Conservation (phyloP, 2,888 invertebrate species). For the Aphidoletes aphidimyza region DNA sequence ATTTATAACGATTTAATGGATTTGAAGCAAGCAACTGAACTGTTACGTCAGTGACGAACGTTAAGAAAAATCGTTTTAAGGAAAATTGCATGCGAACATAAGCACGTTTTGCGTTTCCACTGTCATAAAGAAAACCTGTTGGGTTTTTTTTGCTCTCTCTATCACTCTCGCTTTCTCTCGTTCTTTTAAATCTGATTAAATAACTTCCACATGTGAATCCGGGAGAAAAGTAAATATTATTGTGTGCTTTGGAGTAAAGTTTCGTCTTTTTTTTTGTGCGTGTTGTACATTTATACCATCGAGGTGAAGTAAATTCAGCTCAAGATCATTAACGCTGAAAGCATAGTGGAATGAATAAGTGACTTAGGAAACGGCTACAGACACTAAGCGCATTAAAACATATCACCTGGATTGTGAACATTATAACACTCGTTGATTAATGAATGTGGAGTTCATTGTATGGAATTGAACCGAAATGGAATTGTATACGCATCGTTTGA, state of each 20-base stretch:
- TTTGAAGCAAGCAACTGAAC: background rate
- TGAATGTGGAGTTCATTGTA: background rate
- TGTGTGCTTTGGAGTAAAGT: background rate
- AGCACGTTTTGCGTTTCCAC: background rate
- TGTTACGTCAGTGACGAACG: background rate
- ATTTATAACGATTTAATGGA: conserved; percentile 46
- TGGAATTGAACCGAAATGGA: background rate
- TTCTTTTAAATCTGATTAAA: conserved; percentile 21
- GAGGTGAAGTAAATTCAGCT: background rate
- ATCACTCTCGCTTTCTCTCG: too few species aligned
- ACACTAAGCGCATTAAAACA: conserved; percentile 29
- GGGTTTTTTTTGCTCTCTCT: too few species aligned
- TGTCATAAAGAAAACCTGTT: conserved; percentile 38
- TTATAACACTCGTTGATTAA: conserved; percentile 4
- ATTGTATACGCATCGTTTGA: background rate
- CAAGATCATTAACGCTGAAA: conserved; percentile 2
- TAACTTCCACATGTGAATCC: background rate
- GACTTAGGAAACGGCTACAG: background rate
- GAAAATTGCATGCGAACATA: background rate
- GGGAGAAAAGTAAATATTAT: background rate
- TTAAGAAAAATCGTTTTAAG: background rate
- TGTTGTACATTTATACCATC: too few species aligned
- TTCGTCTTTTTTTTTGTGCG: too few species aligned
- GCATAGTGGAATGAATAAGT: background rate
- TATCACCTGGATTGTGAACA: conserved; percentile 5